phyloP scores from a whole-genome alignment of 92 coral and sea anemone species.

The Phymanthus crucifer region DNA sequence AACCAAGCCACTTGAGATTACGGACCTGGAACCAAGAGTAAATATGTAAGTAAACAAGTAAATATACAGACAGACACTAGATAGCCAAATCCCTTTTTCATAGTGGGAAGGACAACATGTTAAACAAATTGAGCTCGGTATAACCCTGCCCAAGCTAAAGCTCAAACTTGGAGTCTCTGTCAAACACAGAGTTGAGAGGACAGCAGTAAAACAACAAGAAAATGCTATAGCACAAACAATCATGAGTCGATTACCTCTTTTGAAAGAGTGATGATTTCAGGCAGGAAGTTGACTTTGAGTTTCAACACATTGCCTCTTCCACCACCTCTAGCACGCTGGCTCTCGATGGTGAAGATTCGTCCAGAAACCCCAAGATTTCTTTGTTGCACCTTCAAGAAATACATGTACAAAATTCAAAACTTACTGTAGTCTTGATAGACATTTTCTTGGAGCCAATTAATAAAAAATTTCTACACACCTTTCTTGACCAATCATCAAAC shows the following conservation, averaged over 20 bases:
- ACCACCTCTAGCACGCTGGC: constrained; percentile 90
- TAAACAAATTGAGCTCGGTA: too few species aligned
- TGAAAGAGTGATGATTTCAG: constrained; percentile 95
- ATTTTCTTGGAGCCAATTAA: neutral
- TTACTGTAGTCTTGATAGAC: neutral
- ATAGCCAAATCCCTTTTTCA: too few species aligned
- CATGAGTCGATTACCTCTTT: constrained; percentile 73
- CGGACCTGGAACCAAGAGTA: constrained; percentile 55
- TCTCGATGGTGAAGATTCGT: constrained; percentile 95
- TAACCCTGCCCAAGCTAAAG: too few species aligned
- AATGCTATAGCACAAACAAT: too few species aligned
- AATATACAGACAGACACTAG: too few species aligned
- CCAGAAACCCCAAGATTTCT: constrained; percentile 97
- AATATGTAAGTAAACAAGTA: neutral
- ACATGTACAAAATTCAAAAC: neutral
- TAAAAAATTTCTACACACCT: constrained; percentile 50
- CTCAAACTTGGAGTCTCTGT: too few species aligned
- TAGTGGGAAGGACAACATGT: too few species aligned
- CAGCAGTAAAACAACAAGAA: too few species aligned
- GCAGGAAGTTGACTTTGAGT: constrained; percentile 96
- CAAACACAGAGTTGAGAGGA: too few species aligned
- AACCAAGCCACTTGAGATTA: constrained; percentile 96
- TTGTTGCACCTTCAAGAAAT: constrained; percentile 71
- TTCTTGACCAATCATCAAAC: constrained; percentile 99
- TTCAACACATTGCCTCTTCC: constrained; percentile 83